Conservation (phyloP, 2,888 invertebrate species). For the Adelognathus sp. region DNA sequence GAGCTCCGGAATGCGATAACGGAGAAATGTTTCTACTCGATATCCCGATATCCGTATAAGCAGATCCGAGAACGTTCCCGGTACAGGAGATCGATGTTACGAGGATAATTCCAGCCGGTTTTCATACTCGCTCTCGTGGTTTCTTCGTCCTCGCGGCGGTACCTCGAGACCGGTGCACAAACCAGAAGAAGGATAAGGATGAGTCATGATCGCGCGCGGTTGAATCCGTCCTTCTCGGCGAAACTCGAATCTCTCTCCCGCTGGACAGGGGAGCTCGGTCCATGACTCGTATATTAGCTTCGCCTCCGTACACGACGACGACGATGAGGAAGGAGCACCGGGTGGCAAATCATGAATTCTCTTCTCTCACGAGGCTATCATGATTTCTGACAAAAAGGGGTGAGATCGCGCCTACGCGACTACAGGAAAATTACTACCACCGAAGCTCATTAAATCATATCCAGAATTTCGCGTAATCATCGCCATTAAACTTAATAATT, state of each 20-base stretch:
- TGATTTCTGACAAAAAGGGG: conserved; percentile 40
- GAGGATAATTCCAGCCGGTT: conserved; percentile 56
- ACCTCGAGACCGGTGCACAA: neutral
- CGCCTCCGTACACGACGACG: neutral
- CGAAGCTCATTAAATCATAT: conserved; percentile 34
- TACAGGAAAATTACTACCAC: neutral
- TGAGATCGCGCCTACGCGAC: conserved; percentile 48
- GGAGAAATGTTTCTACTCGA: conserved; percentile 41
- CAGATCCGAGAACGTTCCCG: conserved; percentile 34
- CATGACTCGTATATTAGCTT: neutral
- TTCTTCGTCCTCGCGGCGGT: conserved; percentile 25
- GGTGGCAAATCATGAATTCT: neutral
- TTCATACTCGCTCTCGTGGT: conserved; percentile 18
- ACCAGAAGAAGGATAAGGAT: conserved; percentile 39
- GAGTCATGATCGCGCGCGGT: conserved; percentile 48
- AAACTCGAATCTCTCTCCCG: conserved; percentile 14
- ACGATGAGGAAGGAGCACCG: neutral
- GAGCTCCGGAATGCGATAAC: conserved; percentile 29
- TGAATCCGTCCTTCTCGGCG: conserved; percentile 35
- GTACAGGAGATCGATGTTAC: conserved; percentile 44
- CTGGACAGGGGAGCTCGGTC: conserved; percentile 2
- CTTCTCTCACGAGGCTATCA: conserved; percentile 13
- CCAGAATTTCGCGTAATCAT: conserved; percentile 23
- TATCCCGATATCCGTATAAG: conserved; percentile 46
- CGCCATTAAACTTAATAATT: neutral